These are phyloP conservation scores for Dasypogon diadema DNA, from an alignment of 2,888 invertebrate species.

Conservation along the genomic window DNA sequence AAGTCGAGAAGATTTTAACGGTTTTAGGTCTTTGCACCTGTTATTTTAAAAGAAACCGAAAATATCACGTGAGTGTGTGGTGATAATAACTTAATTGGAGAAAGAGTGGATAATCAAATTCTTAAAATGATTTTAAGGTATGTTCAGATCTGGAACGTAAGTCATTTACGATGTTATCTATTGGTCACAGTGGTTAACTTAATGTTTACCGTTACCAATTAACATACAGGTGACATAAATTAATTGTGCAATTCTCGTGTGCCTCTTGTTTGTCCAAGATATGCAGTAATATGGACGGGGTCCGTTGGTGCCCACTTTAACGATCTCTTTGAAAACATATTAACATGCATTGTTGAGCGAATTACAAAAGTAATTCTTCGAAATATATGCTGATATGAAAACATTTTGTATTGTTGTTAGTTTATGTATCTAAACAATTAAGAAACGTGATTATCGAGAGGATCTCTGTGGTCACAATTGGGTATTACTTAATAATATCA, in stretches of 20 bases:
- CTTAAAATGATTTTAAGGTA: conserved; percentile 54
- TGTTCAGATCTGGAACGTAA: neutral
- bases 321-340: conserved; percentile 1
- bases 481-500: no score
- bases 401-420: no score
- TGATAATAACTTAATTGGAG: conserved; percentile 10
- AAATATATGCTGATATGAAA: no score
- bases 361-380: neutral
- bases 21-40: neutral
- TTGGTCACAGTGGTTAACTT: conserved; percentile 1
- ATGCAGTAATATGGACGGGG: neutral
- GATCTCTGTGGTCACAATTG: no score
- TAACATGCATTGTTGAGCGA: neutral
- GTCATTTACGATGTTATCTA: neutral
- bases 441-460: no score
- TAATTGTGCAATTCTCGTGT: conserved; percentile 23
- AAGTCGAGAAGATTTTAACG: conserved; percentile 43
- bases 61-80: conserved; percentile 14
- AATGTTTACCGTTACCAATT: conserved; percentile 52
- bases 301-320: conserved; percentile 3
- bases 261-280: conserved; percentile 2
- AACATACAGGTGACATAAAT: conserved; percentile 54
- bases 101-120: conserved; percentile 40
- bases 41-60: conserved; percentile 32
- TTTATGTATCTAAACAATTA: no score